Percentiles rank a stretch among this genome's conserved stretches.
Conservation (phyloP, 2,113 vertebrate species). For the Platysteira castanea region DNA sequence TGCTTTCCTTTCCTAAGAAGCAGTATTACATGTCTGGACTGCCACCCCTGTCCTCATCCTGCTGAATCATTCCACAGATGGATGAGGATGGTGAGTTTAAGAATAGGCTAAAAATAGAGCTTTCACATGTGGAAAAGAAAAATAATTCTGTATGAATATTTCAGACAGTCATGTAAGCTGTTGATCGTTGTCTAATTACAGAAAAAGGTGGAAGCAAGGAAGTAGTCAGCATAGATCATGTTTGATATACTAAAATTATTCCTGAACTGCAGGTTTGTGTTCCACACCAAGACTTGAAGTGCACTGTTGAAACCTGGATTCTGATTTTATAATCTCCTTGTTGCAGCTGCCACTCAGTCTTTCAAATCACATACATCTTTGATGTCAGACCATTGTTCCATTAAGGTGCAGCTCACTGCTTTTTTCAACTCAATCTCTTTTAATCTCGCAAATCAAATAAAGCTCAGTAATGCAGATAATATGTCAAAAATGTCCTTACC, state of each 20-base stretch:
- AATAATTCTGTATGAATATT: not conserved
- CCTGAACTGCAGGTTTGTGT: not conserved
- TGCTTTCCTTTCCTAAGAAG: not conserved
- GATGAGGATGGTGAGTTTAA: not conserved
- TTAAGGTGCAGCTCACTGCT: slow-evolving; percentile 42
- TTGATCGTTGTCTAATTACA: slow-evolving; percentile 3
- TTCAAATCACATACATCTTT: slow-evolving; percentile 25
- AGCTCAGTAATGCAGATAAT: slow-evolving; percentile 59
- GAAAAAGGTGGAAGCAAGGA: not conserved
- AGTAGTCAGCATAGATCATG: not conserved
- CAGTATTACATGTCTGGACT: not conserved
- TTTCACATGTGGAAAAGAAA: not conserved
- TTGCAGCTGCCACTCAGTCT: slow-evolving; percentile 25
- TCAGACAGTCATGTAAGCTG: not conserved
- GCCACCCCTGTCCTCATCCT: not conserved
- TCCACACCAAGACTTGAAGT: not conserved
- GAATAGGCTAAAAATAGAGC: not conserved
- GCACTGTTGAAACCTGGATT: not conserved
- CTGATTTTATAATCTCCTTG: slow-evolving; percentile 42
- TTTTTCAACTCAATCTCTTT: slow-evolving; percentile 45
- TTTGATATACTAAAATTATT: not conserved
- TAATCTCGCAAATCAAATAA: slow-evolving; percentile 68
- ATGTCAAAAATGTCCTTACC: slow-evolving; percentile 51
- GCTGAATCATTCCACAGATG: not conserved
- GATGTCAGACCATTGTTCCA: slow-evolving; percentile 51